These are phyloP conservation scores for Eurypyga helias DNA, from an alignment of 2,113 vertebrate species.

Conservation along the genomic window DNA sequence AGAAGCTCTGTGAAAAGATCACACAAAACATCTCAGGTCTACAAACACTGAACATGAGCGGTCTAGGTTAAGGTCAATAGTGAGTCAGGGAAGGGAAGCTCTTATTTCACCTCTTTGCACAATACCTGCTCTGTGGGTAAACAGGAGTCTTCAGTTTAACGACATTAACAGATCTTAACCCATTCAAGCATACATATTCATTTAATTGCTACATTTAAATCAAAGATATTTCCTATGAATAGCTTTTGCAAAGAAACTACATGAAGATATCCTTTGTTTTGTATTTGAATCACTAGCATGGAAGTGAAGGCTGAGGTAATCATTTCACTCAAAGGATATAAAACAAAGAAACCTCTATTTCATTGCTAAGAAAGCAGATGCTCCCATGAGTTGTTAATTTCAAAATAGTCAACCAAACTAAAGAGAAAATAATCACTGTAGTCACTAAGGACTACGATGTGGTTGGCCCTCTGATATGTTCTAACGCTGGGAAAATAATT, in stretches of 20 bases:
- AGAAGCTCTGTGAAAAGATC: conserved; percentile 50
- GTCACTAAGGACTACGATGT: not conserved
- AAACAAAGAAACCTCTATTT: conserved; percentile 59
- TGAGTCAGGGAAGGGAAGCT: conserved; percentile 8
- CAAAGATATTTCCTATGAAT: conserved; percentile 14
- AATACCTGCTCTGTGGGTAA: conserved; percentile 61
- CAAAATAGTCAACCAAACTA: not conserved
- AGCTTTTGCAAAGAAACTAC: conserved; percentile 17
- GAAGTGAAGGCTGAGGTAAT: conserved; percentile 8
- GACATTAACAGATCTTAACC: conserved; percentile 22
- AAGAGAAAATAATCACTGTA: not conserved
- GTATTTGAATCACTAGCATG: not conserved
- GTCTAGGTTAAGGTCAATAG: conserved; percentile 9
- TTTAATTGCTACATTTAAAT: conserved; percentile 26
- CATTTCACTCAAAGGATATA: conserved; percentile 24
- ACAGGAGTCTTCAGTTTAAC: conserved; percentile 44
- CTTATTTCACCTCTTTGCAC: conserved; percentile 46
- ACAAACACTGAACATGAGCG: conserved; percentile 25
- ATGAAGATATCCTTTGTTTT: conserved; percentile 35
- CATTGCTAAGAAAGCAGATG: conserved; percentile 9
- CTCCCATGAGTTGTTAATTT: not conserved
- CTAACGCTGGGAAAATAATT: not conserved
- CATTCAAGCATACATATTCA: conserved; percentile 44
- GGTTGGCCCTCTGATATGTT: not conserved
- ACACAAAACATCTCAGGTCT: not conserved